A percentile compares a stretch with the other conserved stretches of the same genome.
These are phyloP conservation scores for Ploceus nigricollis DNA, from an alignment of 2,113 vertebrate species.

Conservation along the genomic window DNA sequence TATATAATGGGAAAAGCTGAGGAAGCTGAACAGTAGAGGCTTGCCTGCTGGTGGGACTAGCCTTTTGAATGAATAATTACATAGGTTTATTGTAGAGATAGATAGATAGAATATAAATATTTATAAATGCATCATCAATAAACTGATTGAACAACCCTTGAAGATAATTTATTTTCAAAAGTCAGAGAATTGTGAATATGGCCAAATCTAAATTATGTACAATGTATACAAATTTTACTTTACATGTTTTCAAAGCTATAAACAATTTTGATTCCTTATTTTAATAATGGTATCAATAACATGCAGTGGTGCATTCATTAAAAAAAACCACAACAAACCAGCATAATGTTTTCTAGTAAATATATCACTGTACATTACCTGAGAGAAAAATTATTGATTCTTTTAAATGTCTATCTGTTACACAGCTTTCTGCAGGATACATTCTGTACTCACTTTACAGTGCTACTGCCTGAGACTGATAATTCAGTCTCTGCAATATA, in stretches of 20 bases:
- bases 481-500: constrained; percentile 2
- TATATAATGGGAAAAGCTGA: not conserved
- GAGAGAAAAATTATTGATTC: not conserved
- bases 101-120: not conserved
- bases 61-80: not conserved
- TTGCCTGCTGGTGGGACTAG: not conserved
- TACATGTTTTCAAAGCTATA: not conserved
- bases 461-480: not conserved
- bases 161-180: not conserved
- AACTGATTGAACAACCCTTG: not conserved
- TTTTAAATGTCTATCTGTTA: not conserved
- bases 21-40: not conserved
- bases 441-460: not conserved
- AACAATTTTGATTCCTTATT: not conserved
- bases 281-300: not conserved
- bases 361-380: not conserved
- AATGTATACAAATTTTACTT: not conserved
- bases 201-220: not conserved
- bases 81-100: not conserved
- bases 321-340: not conserved
- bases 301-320: not conserved
- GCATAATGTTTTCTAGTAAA: not conserved
- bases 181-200: not conserved
- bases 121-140: not conserved
- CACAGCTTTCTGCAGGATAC: not conserved